Percentiles rank a stretch among this genome's conserved stretches.
These are phyloP conservation scores for Diloba caeruleocephala DNA, from an alignment of 2,888 invertebrate genomes.

Conservation along the genomic window DNA sequence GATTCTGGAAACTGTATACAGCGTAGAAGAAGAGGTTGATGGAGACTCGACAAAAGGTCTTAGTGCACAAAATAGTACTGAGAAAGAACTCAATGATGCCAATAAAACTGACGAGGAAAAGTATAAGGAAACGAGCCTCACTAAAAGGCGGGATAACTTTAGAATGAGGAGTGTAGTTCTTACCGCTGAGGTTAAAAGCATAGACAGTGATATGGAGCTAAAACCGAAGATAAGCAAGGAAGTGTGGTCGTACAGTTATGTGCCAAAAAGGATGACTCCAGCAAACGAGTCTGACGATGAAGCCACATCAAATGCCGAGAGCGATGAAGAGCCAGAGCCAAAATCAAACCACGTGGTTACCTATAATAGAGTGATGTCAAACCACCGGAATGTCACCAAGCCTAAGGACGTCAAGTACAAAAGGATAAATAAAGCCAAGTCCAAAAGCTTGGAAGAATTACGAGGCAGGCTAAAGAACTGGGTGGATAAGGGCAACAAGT, in stretches of 20 bases:
- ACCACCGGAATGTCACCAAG: conserved; percentile 96
- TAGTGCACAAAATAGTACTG: conserved; percentile 86
- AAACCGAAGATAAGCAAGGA: conserved; percentile 73
- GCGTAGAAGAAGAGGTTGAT: conserved; percentile 95
- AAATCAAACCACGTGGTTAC: conserved; percentile 91
- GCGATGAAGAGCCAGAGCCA: conserved; percentile 80
- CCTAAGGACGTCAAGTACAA: conserved; percentile 97
- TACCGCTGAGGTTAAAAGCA: conserved; percentile 83
- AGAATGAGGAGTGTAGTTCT: conserved; percentile 83
- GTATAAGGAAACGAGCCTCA: conserved; percentile 82
- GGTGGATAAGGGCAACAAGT: conserved; percentile 94
- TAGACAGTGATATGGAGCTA: conserved; percentile 79
- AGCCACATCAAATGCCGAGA: conserved; percentile 79
- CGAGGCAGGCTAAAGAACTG: conserved; percentile 95
- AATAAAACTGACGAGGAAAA: conserved; percentile 87
- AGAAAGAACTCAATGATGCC: conserved; percentile 82
- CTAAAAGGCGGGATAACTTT: conserved; percentile 85
- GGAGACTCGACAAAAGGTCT: conserved; percentile 87
- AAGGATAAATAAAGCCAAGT: conserved; percentile 96
- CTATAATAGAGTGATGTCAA: conserved; percentile 96
- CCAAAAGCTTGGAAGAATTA: conserved; percentile 95
- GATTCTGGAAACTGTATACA: conserved; percentile 95
- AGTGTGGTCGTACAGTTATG: conserved; percentile 85
- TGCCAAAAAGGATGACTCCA: conserved; percentile 85
- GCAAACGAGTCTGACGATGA: conserved; percentile 82